phyloP scores from a whole-genome alignment of 2,888 invertebrate species.

The Pandemis cinnamomeana region DNA sequence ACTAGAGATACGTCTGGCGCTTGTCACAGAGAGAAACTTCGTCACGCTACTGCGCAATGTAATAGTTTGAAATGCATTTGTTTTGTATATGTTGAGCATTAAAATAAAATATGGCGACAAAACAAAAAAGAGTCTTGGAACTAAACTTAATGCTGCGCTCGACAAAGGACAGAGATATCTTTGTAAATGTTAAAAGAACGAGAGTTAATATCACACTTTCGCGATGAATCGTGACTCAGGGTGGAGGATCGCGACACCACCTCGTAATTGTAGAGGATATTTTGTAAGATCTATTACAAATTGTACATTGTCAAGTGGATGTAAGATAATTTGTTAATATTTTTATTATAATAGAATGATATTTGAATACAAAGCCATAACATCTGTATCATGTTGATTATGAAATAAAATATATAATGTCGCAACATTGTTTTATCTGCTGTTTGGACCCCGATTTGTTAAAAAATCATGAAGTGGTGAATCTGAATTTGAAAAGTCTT shows the following conservation, averaged over 20 bases:
- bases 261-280: constrained; percentile 70
- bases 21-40: constrained; percentile 58
- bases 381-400: constrained; percentile 84
- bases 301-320: constrained; percentile 83
- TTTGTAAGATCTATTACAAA: constrained; percentile 81
- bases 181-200: constrained; percentile 68
- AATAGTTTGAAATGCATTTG: constrained; percentile 50
- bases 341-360: constrained; percentile 82
- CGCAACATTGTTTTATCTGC: constrained; percentile 49
- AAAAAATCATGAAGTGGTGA: too few relatives aligned
- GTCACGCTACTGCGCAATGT: constrained; percentile 54
- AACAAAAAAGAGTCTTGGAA: constrained; percentile 49
- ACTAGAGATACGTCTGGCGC: constrained; percentile 54
- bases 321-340: constrained; percentile 85
- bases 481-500: too few relatives aligned
- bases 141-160: constrained; percentile 70
- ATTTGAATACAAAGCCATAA: constrained; percentile 84
- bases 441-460: neutral
- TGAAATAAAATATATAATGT: constrained; percentile 80
- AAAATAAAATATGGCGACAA: constrained; percentile 60
- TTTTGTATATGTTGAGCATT: constrained; percentile 56
- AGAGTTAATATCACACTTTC: constrained; percentile 58
- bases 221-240: constrained; percentile 14
- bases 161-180: constrained; percentile 63
- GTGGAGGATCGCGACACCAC: constrained; percentile 52